Conservation (phyloP, 2,113 vertebrate species). For the Hiodon alosoides region DNA sequence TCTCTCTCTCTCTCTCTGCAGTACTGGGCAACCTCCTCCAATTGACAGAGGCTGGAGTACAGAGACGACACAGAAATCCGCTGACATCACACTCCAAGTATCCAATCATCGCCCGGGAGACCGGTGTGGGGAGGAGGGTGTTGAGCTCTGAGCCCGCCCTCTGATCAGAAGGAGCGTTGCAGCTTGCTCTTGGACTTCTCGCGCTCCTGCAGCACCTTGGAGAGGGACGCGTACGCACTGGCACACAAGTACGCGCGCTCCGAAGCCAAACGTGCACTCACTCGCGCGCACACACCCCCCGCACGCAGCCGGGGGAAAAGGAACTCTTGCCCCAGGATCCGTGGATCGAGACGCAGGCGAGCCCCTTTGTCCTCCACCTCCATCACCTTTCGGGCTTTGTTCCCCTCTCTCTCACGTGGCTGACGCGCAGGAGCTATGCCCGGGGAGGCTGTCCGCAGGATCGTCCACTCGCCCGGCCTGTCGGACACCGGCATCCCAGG, state of each 20-base stretch:
- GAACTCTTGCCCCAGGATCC: neutral
- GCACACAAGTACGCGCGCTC: slow-evolving; percentile 7
- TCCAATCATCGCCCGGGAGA: slow-evolving; percentile 52
- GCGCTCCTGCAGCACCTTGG: slow-evolving; percentile 36
- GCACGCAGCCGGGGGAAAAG: neutral
- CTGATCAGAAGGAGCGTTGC: slow-evolving; percentile 58
- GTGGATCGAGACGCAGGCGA: no score
- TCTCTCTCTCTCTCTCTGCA: slow-evolving; percentile 39
- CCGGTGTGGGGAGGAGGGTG: slow-evolving; percentile 22
- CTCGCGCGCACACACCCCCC: neutral
- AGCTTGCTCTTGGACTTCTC: slow-evolving; percentile 50
- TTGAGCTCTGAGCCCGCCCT: slow-evolving; percentile 27
- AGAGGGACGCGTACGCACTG: slow-evolving; percentile 31
- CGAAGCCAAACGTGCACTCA: neutral
- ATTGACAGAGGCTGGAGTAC: slow-evolving; percentile 48
- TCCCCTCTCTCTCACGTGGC: slow-evolving; percentile 37
- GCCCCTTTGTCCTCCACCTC: slow-evolving; percentile 20
- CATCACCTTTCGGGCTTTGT: slow-evolving; percentile 55
- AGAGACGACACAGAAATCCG: slow-evolving; percentile 51
- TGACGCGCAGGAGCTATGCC: slow-evolving; percentile 53
- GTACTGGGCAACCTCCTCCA: slow-evolving; percentile 41
- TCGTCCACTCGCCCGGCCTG: slow-evolving; percentile 51
- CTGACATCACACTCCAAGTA: slow-evolving; percentile 67
- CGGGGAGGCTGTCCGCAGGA: slow-evolving; percentile 61
- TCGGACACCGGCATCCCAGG: slow-evolving; percentile 57